Percentiles rank a stretch among this genome's conserved stretches.
These are phyloP conservation scores for Ischnura elegans DNA, from an alignment of 2,888 invertebrate genomes.

Conservation along the genomic window DNA sequence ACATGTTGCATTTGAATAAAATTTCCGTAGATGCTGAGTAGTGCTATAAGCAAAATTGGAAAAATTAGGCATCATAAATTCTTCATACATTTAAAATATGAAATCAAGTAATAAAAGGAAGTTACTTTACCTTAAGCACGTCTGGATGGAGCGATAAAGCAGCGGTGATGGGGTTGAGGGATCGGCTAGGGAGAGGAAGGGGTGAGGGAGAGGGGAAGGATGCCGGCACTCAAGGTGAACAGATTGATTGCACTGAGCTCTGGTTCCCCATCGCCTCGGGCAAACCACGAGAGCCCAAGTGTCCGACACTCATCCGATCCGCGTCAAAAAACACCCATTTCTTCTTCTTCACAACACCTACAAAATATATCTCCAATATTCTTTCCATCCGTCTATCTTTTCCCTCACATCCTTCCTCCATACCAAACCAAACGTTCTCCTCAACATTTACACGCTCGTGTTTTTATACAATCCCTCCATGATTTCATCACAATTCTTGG, in stretches of 20 bases:
- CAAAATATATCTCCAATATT: not conserved
- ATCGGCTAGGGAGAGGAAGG: not conserved
- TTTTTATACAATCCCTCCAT: not conserved
- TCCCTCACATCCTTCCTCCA: not conserved
- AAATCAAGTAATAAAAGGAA: no score
- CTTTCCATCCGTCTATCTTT: not conserved
- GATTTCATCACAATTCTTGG: not conserved
- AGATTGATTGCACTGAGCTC: constrained; percentile 39
- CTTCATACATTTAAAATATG: no score
- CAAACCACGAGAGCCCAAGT: constrained; percentile 18
- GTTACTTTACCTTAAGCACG: no score
- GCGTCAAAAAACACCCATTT: not conserved
- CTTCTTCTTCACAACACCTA: not conserved
- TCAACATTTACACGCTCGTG: not conserved
- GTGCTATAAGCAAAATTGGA: no score
- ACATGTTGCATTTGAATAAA: no score
- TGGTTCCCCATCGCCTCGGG: not conserved
- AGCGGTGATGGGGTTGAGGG: not conserved
- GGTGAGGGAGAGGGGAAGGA: not conserved
- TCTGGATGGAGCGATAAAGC: not conserved
- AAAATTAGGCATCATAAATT: no score
- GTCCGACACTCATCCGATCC: not conserved
- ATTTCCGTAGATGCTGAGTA: no score
- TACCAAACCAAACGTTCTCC: not conserved
- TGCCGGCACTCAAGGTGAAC: constrained; percentile 49